Base-by-base conservation (phyloP, 2,888 invertebrate species). In the Athalia circularis region DNA sequence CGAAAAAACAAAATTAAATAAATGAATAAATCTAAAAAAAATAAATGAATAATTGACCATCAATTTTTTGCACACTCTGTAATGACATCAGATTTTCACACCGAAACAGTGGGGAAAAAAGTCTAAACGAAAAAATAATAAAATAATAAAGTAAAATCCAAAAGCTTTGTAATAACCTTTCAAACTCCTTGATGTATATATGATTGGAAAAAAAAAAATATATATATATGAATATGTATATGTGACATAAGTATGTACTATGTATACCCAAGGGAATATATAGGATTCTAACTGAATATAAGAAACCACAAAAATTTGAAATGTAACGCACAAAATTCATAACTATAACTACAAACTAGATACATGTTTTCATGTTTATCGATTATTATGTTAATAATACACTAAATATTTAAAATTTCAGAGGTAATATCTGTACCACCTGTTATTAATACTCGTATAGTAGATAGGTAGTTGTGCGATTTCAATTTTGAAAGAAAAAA, bases 201-300 rank as follows among this genome's bases (percentile, higher is more conserved):
- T 52, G 52, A 15, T 29, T 29, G n/a, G n/a, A n/a, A n/a, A 84
- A 80, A 87, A 80, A 80, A 83, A 85, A 85, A 2, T 1, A 29
- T 29, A 29, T 29, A 29, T 29, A 29, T 29, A 29, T 29, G 29
- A 29, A 2, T 29, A 45, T 68, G 54, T 68, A 68, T 68, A 79
- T 79, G 81, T 80, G 80, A 72, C 79, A 79, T 79, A 80, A 80
- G 81, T 80, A 80, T 80, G 79, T 77, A 79, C 78, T 72, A 80
- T 81, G 80, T 82, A 80, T 80, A 81, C 79, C 79, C 81, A 79
- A 82, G 80, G 79, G 80, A 82, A 80, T 81, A 82, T 81, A 78
- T 80, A 79, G 79, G 79, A 61, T n/a, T 15, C 29, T 68, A 68
- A 68, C 50, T 54, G 47, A 68, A 68, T 54, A 52, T 47, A 9